A percentile compares a stretch with the other conserved stretches of the same genome.
Conservation (phyloP, 2,797 vertebrate species). For the Xiphophorus birchmanni region DNA sequence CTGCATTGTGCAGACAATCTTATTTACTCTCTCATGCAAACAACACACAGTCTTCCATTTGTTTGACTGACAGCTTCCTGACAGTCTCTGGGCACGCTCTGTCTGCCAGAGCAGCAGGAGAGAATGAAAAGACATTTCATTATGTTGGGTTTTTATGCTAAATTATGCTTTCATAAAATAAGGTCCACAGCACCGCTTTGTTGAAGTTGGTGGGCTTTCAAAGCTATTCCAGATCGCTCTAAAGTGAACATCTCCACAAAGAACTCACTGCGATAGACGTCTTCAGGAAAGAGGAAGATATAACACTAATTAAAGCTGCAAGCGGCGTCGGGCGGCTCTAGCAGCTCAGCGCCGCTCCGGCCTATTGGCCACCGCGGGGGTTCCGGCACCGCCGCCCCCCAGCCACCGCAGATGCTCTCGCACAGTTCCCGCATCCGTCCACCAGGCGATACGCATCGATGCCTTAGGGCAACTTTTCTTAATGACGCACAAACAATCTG, state of each 20-base stretch:
- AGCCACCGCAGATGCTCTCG: too few species aligned
- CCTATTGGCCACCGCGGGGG: too few species aligned
- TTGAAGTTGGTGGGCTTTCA: neutral
- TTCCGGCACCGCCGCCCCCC: too few species aligned
- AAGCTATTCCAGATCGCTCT: conserved; percentile 3
- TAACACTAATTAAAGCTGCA: too few species aligned
- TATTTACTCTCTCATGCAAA: conserved; percentile 14
- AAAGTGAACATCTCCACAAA: conserved; percentile 12
- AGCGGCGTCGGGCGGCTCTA: too few species aligned
- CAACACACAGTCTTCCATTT: neutral
- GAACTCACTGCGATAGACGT: neutral
- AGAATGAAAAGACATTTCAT: conserved; percentile 29
- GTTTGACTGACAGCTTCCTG: conserved; percentile 39
- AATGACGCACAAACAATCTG: too few species aligned
- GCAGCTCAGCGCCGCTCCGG: too few species aligned
- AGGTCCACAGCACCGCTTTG: neutral
- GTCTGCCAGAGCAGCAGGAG: conserved; percentile 31
- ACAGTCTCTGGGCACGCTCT: conserved; percentile 14
- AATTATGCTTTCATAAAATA: conserved; percentile 5
- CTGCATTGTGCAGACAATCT: conserved; percentile 9
- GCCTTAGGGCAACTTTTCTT: too few species aligned
- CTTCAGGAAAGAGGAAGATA: neutral
- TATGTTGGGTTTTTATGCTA: conserved; percentile 7
- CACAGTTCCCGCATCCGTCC: too few species aligned
- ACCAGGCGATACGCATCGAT: too few species aligned